phyloP scores from a whole-genome alignment of 2,797 vertebrate genomes.

The Allochrocebus solatus region DNA sequence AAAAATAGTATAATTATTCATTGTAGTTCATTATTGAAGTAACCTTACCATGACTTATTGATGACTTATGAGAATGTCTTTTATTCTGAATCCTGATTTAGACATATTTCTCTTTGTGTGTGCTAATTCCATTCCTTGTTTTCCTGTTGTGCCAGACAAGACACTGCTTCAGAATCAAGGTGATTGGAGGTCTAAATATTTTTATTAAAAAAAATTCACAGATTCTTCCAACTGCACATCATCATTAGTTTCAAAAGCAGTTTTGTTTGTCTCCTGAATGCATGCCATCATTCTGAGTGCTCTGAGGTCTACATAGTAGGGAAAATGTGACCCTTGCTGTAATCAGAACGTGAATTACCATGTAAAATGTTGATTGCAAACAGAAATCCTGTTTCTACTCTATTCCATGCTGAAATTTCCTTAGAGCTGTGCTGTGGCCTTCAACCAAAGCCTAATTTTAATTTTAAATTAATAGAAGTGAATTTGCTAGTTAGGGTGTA shows the following conservation, averaged over 20 bases:
- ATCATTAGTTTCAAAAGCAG: neutral
- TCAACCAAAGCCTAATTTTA: neutral
- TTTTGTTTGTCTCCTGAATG: slow-evolving; percentile 49
- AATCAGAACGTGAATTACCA: neutral
- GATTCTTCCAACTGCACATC: neutral
- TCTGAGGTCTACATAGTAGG: neutral
- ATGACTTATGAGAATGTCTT: slow-evolving; percentile 26
- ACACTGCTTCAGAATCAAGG: slow-evolving; percentile 79
- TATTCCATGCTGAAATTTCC: slow-evolving; percentile 42
- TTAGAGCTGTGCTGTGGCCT: neutral
- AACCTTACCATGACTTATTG: neutral
- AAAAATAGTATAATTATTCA: neutral
- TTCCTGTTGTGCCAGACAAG: slow-evolving; percentile 72
- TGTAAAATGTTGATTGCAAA: neutral
- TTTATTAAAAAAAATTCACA: neutral
- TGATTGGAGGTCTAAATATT: slow-evolving; percentile 60
- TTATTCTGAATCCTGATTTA: slow-evolving; percentile 31
- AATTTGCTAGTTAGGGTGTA: neutral
- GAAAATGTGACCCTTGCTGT: neutral
- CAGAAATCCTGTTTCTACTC: slow-evolving; percentile 72
- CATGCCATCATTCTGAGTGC: slow-evolving; percentile 31
- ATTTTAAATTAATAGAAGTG: neutral
- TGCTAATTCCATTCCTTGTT: slow-evolving; percentile 68
- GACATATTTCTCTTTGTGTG: neutral
- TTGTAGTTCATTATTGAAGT: neutral